Conservation (phyloP, 2,888 invertebrate genomes). For the Caenorhabditis sp. region DNA sequence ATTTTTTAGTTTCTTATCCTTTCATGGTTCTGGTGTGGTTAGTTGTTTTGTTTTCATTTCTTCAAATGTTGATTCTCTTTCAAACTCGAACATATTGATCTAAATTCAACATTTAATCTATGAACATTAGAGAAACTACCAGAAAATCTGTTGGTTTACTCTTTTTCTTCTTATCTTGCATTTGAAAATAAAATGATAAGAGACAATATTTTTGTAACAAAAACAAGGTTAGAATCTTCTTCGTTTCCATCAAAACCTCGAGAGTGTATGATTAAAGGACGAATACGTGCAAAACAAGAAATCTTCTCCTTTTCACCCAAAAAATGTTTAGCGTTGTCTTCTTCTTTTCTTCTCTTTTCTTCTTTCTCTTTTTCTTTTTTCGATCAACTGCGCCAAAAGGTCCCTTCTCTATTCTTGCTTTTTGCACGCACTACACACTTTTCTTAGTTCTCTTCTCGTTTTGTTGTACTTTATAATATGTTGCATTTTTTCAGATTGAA, state of each 20-base stretch:
- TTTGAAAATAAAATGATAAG: background rate
- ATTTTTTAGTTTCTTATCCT: too few species aligned
- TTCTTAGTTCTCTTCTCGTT: background rate
- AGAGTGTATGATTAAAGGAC: slow-evolving; percentile 29
- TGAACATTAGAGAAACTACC: background rate
- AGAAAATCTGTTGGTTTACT: background rate
- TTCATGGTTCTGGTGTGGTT: background rate
- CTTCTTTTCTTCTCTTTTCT: slow-evolving; percentile 3
- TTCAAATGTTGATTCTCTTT: too few species aligned
- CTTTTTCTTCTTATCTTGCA: background rate
- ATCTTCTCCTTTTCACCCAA: slow-evolving; percentile 14
- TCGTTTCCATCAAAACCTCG: background rate
- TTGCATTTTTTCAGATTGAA: slow-evolving; percentile 29
- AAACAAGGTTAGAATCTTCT: background rate
- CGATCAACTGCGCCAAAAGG: background rate
- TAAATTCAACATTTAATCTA: background rate
- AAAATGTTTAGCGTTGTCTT: slow-evolving; percentile 3
- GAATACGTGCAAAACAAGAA: slow-evolving; percentile 43
- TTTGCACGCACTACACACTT: background rate
- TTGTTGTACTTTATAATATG: background rate
- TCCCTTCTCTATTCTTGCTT: background rate
- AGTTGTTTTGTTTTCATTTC: background rate
- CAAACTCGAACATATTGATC: too few species aligned
- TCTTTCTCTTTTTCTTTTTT: background rate
- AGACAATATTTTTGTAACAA: background rate